phyloP scores from a whole-genome alignment of 2,797 vertebrate species.

The Gobio occitaniae region DNA sequence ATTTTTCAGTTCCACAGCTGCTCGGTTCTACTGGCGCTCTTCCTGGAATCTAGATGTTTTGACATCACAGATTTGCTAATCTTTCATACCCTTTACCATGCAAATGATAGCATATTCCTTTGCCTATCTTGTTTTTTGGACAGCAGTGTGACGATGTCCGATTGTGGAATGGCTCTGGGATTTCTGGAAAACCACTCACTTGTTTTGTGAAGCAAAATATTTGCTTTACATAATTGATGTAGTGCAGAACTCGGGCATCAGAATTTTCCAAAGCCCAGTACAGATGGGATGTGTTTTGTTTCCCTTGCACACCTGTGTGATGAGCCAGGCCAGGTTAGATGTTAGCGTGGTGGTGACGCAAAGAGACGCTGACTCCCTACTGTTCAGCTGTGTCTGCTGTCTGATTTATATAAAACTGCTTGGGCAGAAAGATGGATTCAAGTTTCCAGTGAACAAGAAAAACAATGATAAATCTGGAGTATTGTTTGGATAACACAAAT shows the following conservation, averaged over 20 bases:
- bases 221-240: constrained; percentile 38
- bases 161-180: constrained; percentile 48
- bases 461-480: constrained; percentile 62
- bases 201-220: constrained; percentile 19
- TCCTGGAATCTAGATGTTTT: constrained; percentile 65
- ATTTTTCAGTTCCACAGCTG: constrained; percentile 52
- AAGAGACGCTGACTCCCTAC: constrained; percentile 47
- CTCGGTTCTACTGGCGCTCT: constrained; percentile 46
- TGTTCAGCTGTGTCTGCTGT: not conserved
- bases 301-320: constrained; percentile 64
- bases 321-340: constrained; percentile 57
- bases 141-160: constrained; percentile 30
- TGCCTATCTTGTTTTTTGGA: constrained; percentile 58
- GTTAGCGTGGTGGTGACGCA: constrained; percentile 63
- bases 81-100: constrained; percentile 63
- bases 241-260: constrained; percentile 22
- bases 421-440: constrained; percentile 65
- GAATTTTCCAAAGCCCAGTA: constrained; percentile 21
- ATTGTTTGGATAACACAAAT: constrained; percentile 58
- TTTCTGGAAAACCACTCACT: constrained; percentile 13
- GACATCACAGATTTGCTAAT: constrained; percentile 64
- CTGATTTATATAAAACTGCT: constrained; percentile 65
- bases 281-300: constrained; percentile 34
- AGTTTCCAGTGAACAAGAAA: constrained; percentile 63
- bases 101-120: constrained; percentile 60